Base-by-base conservation (phyloP, 1,140 invertebrate species). In the Drosophila athabasca region DNA sequence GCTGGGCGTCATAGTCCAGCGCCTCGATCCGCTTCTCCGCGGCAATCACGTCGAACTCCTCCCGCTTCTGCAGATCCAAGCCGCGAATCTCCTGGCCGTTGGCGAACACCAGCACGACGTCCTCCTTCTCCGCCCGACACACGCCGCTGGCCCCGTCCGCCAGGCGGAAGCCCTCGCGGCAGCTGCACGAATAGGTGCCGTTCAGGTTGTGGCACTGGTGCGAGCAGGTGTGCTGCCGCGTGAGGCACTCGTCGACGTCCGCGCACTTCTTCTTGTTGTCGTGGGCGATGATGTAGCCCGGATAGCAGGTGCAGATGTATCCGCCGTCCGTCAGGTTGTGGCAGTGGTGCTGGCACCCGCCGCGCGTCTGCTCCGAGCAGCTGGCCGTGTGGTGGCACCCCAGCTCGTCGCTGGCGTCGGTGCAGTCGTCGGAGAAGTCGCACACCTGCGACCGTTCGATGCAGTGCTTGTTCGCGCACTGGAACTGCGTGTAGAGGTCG, bases 281-380 rank as follows among this genome's bases (percentile, higher is more conserved):
- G 15, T 92, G 91, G 0, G 95, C 95, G 15, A 97, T 96, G 61
- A 96, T 96, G 91, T 96, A 99, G 35, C 98, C 98, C 13, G 94
- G 93, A 90, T 95, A 95, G 91, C 97, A 99, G 31, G 95, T 94
- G 91, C 97, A 99, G 72, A 98, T 97, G 91, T 97, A 98, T 2
- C 96, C 97, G 13, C 95, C 95, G 1, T 95, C 94, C 0, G 95
- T 95, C 0, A 99, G 92, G 88, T 97, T 96, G 45, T 96, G 95
- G 83, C 98, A 99, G 64, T 95, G 95, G 77, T 99, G 97, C 88
- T 98, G 95, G 93, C 98, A 99, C 0, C 97, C 97, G n/a, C 98
- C 98, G 90, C 90, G 76, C 46, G 94, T 94, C 1, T 90, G 81
- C n/a, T 94, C 93, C 24, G 94, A 94, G 91, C 97, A 98, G 2